phyloP scores from a whole-genome alignment of 2,113 vertebrate genomes.

The Xerus inauris region DNA sequence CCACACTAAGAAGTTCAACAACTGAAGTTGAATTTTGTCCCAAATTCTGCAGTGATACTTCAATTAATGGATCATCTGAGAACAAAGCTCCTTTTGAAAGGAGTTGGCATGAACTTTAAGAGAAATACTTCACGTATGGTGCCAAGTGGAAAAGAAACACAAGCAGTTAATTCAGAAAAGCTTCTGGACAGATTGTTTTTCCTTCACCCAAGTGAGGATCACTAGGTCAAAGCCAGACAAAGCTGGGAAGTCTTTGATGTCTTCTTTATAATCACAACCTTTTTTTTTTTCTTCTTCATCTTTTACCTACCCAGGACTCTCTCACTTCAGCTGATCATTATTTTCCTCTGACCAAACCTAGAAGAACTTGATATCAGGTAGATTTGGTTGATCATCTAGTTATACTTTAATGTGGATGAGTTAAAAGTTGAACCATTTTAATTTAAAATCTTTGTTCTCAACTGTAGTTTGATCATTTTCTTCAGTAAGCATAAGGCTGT shows the following conservation, averaged over 20 bases:
- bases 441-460: constrained; percentile 25
- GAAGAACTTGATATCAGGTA: background rate
- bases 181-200: background rate
- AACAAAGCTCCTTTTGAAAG: constrained; percentile 62
- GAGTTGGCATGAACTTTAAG: constrained; percentile 8
- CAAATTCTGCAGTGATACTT: constrained; percentile 40
- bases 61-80: constrained; percentile 53
- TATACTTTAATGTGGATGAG: background rate
- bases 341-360: background rate
- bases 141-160: constrained; percentile 36
- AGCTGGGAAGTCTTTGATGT: background rate
- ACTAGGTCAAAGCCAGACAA: background rate
- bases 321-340: background rate
- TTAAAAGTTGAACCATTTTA: background rate
- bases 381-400: background rate
- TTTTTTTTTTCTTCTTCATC: background rate
- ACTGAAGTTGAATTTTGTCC: constrained; percentile 52
- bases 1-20: background rate
- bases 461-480: background rate
- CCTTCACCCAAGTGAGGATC: background rate
- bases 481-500: background rate
- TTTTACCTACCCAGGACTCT: background rate
- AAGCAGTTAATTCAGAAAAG: constrained; percentile 43
- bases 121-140: constrained; percentile 30
- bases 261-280: background rate